A percentile compares a stretch with the other conserved stretches of the same genome.
Conservation (phyloP, 1,140 invertebrate genomes). For the Drosophila albomicans region DNA sequence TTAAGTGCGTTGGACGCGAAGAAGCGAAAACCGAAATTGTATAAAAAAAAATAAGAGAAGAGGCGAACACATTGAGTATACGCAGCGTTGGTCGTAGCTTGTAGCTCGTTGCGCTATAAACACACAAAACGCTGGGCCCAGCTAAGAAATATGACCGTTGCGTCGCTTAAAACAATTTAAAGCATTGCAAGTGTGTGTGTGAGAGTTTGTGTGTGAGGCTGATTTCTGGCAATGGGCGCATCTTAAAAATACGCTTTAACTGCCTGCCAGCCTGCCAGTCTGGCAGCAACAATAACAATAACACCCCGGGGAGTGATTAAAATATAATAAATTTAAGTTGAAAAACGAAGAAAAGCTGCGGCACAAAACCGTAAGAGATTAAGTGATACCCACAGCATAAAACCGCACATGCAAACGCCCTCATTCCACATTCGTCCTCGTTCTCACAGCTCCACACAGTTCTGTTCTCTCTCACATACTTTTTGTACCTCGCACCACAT, state of each 20-base stretch:
- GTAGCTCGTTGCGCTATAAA: slow-evolving; percentile 54
- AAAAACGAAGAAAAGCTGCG: slow-evolving; percentile 69
- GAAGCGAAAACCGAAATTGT: slow-evolving; percentile 15
- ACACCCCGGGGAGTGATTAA: slow-evolving; percentile 81
- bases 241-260: slow-evolving; percentile 74
- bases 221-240: slow-evolving; percentile 33
- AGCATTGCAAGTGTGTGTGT: slow-evolving; percentile 21
- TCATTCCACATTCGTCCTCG: not conserved
- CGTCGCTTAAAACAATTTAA: slow-evolving; percentile 75
- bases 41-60: slow-evolving; percentile 7
- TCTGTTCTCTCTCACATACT: not conserved
- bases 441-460: not conserved
- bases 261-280: slow-evolving; percentile 31
- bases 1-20: slow-evolving; percentile 61
- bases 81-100: slow-evolving; percentile 36
- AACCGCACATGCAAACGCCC: slow-evolving; percentile 76
- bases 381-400: slow-evolving; percentile 78
- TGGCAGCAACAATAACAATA: slow-evolving; percentile 59
- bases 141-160: slow-evolving; percentile 68
- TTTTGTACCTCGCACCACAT: slow-evolving; percentile 4
- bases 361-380: slow-evolving; percentile 75
- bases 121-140: slow-evolving; percentile 37
- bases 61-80: slow-evolving; percentile 58
- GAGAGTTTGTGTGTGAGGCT: slow-evolving; percentile 7
- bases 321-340: slow-evolving; percentile 83